Base-by-base conservation (phyloP, 2,113 vertebrate genomes). In the Salvelinus namaycush region DNA sequence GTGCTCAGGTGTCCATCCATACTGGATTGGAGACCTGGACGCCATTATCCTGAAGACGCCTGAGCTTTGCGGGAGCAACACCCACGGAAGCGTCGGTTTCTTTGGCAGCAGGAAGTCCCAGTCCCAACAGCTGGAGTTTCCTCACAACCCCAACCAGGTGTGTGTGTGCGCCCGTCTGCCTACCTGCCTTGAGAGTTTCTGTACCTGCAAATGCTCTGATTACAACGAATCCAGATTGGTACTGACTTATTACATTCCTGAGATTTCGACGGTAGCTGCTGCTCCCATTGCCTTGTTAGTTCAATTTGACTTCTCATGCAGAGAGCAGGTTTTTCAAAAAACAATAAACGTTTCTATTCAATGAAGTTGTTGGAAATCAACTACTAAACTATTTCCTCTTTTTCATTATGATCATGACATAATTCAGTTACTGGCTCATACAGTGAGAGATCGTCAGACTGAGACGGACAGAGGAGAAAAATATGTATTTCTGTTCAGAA, bases 61-160 rank as follows among this genome's bases (percentile, higher is more conserved):
- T 0, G 48, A 86, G 29, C 79, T 91, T 49, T 90, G 81, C n/a
- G 27, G 39, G 18, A 78, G 59, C 49, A 6, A 83, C 79, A 16
- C 81, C 73, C 79, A 76, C 82, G 2, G 90, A 86, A 78, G 82
- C 39, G 1, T 91, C 0, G 68, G 90, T 1, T 93, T 96, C 66
- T 95, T 93, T 11, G 92, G 91, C 67, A 86, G 90, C 91, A 89
- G 93, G 74, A 98, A 97, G 83, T 96, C 95, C 2, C 92, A 97
- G 8, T 98, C 96, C 1, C 96, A 99, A 74, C 97, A 97, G 86
- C 90, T 98, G 86, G 96, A 97, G 82, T 91, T 92, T 66, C 77
- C 93, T 0, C 83, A 88, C 8, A 92, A 83, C 67, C 77, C 76
- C 68, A 76, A 79, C 12, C 85, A 87, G 77, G 96, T 97, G 4